Evolutionary conservation across 2,888 invertebrate species (phyloP).

Genomic region (Ariolimax columbianus): DNA sequence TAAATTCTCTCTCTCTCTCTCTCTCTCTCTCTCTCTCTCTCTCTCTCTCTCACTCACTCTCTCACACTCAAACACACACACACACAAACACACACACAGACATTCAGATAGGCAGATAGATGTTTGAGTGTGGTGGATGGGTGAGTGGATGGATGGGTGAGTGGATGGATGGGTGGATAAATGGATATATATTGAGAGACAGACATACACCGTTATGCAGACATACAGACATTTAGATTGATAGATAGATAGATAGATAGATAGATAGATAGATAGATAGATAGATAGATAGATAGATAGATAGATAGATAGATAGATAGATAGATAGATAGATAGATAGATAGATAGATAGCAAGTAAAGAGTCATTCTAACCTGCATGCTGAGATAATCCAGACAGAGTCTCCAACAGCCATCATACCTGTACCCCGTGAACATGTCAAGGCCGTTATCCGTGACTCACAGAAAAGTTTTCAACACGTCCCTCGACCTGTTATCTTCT

Average conservation of each 20-base stretch:
- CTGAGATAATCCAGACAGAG: not conserved
- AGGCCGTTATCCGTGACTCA: not conserved
- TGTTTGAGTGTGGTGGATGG: too few relatives aligned
- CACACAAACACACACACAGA: too few relatives aligned
- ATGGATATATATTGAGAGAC: too few relatives aligned
- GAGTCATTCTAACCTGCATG: not conserved
- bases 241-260: conserved; percentile 14
- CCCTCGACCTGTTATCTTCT: not conserved
- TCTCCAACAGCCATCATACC: not conserved
- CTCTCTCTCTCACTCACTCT: too few relatives aligned
- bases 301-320: not conserved
- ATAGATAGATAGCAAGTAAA: not conserved
- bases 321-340: conserved; percentile 6
- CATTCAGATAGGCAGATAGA: too few relatives aligned
- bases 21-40: too few relatives aligned
- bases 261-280: conserved; percentile 12
- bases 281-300: conserved; percentile 13
- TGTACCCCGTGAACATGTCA: not conserved
- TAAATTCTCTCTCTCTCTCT: too few relatives aligned
- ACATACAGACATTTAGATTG: not conserved
- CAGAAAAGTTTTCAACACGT: not conserved
- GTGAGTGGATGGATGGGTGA: too few relatives aligned
- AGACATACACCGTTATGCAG: not conserved
- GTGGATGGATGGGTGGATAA: too few relatives aligned
- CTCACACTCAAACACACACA: too few relatives aligned